Evolutionary conservation across 1,140 invertebrate species (phyloP).

Genomic region (Pteromalus puparum): DNA sequence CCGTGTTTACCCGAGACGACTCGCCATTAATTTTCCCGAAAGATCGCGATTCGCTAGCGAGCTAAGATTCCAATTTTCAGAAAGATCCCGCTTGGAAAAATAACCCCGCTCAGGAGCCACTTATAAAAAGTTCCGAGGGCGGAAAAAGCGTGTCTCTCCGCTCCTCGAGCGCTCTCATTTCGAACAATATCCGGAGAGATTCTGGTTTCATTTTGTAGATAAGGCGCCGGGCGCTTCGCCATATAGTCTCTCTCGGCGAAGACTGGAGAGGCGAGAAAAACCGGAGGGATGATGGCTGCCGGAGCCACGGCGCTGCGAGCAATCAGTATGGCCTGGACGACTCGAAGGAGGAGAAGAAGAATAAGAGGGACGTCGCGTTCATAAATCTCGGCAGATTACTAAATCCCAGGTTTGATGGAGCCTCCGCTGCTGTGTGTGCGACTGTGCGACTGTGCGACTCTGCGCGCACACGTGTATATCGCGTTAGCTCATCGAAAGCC

Average conservation of each 20-base stretch:
- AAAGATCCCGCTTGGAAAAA: constrained; percentile 46
- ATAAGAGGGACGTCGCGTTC: constrained; percentile 63
- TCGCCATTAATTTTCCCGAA: neutral
- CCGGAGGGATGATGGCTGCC: constrained; percentile 32
- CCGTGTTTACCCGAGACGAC: neutral
- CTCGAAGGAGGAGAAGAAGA: constrained; percentile 7
- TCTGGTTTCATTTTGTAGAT: constrained; percentile 48
- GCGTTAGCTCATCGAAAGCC: constrained; percentile 69
- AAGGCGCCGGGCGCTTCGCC: constrained; percentile 49
- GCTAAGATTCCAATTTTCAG: constrained; percentile 44
- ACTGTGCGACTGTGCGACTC: too few species aligned
- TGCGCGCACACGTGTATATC: constrained; percentile 63
- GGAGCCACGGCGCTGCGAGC: constrained; percentile 21
- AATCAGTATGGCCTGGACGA: constrained; percentile 41
- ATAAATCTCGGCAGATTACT: constrained; percentile 76
- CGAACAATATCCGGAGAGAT: constrained; percentile 50
- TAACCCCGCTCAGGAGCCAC: constrained; percentile 62
- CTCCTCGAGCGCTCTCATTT: constrained; percentile 37
- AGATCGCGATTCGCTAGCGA: too few species aligned
- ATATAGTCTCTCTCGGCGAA: neutral
- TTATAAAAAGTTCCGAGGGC: constrained; percentile 25
- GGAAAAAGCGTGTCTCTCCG: constrained; percentile 19
- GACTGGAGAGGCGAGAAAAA: constrained; percentile 50
- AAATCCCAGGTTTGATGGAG: constrained; percentile 75
- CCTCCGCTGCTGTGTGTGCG: constrained; percentile 3